A percentile compares a stretch with the other conserved stretches of the same genome.
phyloP scores from a whole-genome alignment of 2,797 vertebrate species.

The Anguilla anguilla region DNA sequence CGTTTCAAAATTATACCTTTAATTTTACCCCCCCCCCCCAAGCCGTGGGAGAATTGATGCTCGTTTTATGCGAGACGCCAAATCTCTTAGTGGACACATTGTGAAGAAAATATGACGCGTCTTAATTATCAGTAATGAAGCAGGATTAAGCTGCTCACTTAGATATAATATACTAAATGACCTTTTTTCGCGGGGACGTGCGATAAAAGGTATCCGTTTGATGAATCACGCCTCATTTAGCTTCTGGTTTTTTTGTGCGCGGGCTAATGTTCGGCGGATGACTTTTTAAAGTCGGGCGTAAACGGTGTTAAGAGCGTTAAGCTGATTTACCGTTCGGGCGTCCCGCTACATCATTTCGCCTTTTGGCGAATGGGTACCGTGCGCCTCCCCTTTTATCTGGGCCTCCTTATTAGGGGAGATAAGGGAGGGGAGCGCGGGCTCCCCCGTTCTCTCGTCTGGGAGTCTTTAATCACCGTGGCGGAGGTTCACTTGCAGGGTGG shows the following conservation, averaged over 20 bases:
- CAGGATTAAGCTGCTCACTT: conserved; percentile 97
- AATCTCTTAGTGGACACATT: conserved; percentile 88
- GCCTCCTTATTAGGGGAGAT: conserved; percentile 65
- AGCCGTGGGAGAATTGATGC: conserved; percentile 78
- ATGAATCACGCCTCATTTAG: conserved; percentile 89
- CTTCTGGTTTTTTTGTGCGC: conserved; percentile 84
- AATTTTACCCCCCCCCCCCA: conserved; percentile 65
- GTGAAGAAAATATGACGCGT: conserved; percentile 95
- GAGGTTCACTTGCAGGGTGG: conserved; percentile 3
- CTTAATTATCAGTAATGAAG: conserved; percentile 99
- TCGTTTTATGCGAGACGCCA: conserved; percentile 85
- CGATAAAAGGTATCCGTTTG: conserved; percentile 88
- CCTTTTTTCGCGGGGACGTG: conserved; percentile 92
- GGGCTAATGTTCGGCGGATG: conserved; percentile 83
- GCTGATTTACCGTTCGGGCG: conserved; percentile 80
- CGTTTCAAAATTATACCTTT: conserved; percentile 48
- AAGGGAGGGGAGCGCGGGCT: conserved; percentile 65
- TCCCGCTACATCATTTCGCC: conserved; percentile 76
- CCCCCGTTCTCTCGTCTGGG: conserved; percentile 47
- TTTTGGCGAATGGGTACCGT: conserved; percentile 67
- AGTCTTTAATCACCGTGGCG: conserved; percentile 39
- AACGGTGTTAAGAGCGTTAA: conserved; percentile 84
- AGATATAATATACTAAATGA: conserved; percentile 98
- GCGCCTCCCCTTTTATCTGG: conserved; percentile 69
- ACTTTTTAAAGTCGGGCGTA: conserved; percentile 84